Percentiles rank a stretch among this genome's conserved stretches.
These are phyloP conservation scores for Labeo calbasu DNA, from an alignment of 2,797 vertebrate species.

Conservation along the genomic window DNA sequence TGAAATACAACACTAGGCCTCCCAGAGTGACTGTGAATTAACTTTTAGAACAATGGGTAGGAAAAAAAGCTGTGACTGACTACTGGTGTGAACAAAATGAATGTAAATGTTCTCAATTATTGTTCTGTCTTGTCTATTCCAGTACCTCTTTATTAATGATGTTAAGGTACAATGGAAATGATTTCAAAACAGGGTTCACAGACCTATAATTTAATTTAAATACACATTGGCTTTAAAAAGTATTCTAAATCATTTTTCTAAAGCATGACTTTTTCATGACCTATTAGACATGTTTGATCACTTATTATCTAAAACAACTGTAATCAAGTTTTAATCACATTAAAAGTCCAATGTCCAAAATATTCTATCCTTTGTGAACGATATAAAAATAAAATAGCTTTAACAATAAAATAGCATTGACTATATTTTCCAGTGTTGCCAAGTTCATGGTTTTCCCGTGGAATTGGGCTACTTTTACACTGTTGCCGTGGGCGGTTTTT, in stretches of 20 bases:
- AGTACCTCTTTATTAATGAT: not conserved
- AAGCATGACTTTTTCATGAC: not conserved
- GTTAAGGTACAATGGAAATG: not conserved
- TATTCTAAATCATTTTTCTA: not conserved
- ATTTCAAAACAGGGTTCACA: not conserved
- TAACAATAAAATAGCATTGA: not conserved
- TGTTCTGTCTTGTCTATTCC: not conserved
- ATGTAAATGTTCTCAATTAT: not conserved
- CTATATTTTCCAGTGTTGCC: not conserved
- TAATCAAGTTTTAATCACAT: not conserved
- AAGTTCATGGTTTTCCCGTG: no score
- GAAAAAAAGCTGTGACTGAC: not conserved
- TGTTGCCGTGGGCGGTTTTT: no score
- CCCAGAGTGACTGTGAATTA: not conserved
- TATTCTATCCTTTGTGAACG: not conserved
- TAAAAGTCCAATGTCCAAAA: not conserved
- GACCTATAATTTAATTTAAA: not conserved
- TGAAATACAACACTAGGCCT: not conserved
- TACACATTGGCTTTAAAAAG: not conserved
- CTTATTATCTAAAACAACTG: not conserved
- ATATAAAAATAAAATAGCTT: not conserved
- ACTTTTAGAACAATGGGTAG: not conserved
- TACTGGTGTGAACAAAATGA: not conserved
- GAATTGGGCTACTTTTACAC: no score
- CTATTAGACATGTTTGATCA: not conserved